Conservation (phyloP, 2,113 vertebrate genomes). For the Macaca mulatta region DNA sequence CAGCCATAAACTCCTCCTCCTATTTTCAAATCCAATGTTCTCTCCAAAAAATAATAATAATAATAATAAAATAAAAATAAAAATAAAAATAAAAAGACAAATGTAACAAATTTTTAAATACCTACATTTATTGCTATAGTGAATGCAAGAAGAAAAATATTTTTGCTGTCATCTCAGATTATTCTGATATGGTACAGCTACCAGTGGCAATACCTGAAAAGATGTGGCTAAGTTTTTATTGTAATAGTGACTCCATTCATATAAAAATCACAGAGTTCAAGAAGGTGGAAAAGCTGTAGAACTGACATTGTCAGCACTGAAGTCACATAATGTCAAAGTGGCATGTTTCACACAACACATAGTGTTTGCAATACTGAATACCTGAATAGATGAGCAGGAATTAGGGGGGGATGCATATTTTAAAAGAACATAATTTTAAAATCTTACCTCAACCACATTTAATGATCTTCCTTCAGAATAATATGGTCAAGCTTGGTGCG, state of each 20-base stretch:
- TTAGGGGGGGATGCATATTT: neutral
- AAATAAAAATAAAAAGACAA: neutral
- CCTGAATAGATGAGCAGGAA: neutral
- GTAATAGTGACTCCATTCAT: neutral
- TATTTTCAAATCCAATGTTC: neutral
- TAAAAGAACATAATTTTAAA: neutral
- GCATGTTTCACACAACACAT: neutral
- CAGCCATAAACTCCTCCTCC: neutral
- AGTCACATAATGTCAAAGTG: neutral
- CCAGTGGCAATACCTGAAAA: neutral
- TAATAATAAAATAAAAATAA: too few species aligned
- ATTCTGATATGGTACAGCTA: neutral
- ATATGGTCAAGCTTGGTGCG: neutral
- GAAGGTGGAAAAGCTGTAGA: neutral
- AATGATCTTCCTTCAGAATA: neutral
- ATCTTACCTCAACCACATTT: neutral
- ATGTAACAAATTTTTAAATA: neutral
- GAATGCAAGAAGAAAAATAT: neutral
- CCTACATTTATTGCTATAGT: neutral
- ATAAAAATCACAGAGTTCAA: neutral
- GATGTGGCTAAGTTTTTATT: neutral
- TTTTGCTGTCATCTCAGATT: neutral
- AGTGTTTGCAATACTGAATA: neutral
- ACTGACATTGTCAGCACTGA: neutral
- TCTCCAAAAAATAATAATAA: too few species aligned